phyloP scores from a whole-genome alignment of 2,797 vertebrate genomes.

The Calcarius lapponicus region DNA sequence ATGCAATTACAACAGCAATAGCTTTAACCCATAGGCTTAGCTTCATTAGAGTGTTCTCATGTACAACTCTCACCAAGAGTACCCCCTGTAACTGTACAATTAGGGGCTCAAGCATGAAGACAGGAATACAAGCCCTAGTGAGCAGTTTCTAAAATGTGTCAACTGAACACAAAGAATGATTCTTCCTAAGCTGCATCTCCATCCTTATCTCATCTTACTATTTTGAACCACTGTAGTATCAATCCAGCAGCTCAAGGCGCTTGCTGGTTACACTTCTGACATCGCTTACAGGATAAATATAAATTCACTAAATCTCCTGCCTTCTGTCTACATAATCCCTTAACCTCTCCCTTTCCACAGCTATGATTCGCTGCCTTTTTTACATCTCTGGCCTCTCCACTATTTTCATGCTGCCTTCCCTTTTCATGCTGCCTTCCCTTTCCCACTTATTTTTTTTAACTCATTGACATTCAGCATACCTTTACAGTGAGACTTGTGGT shows the following conservation, averaged over 20 bases:
- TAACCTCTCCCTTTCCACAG: slow-evolving; percentile 26
- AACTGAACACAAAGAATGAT: neutral
- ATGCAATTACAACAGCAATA: neutral
- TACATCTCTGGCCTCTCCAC: neutral
- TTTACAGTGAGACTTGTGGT: neutral
- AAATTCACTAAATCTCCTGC: slow-evolving; percentile 70
- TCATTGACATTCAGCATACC: neutral
- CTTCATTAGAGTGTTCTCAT: neutral
- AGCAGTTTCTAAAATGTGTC: neutral
- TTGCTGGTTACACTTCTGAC: slow-evolving; percentile 29
- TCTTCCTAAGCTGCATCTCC: neutral
- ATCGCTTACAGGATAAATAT: slow-evolving; percentile 64
- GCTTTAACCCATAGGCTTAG: neutral
- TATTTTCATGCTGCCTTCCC: neutral
- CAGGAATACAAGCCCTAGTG: neutral
- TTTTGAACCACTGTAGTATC: neutral
- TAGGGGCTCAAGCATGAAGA: neutral
- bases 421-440: neutral
- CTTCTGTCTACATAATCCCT: slow-evolving; percentile 42
- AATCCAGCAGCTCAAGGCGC: neutral
- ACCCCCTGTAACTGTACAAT: neutral
- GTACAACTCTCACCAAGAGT: neutral
- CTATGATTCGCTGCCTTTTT: neutral
- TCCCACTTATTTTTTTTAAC: neutral
- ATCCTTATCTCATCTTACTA: neutral